Evolutionary conservation across 2,888 invertebrate species (phyloP).

Genomic region (Chironomus riparius): DNA sequence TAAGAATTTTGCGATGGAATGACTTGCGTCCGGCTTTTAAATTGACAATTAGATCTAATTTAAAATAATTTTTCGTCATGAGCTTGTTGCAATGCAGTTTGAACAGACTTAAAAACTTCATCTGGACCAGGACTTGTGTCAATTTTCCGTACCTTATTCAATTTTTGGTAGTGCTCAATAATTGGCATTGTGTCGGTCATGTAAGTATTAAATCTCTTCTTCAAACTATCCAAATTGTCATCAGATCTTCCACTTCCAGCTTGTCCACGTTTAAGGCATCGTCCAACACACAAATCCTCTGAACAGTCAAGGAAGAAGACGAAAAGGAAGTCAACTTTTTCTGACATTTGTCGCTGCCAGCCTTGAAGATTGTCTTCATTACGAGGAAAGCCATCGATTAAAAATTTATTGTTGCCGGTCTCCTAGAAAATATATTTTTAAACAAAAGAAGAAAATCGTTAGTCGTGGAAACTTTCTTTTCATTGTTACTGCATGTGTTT

Average conservation of each 20-base stretch:
- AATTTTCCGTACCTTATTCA: constrained; percentile 63
- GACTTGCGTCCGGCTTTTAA: too few species aligned
- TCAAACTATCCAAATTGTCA: constrained; percentile 82
- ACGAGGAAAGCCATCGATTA: constrained; percentile 97
- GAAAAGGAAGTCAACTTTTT: constrained; percentile 73
- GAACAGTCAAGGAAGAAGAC: constrained; percentile 89
- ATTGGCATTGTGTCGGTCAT: constrained; percentile 82
- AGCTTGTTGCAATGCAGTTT: constrained; percentile 34
- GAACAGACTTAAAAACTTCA: constrained; percentile 55
- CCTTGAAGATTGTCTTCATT: constrained; percentile 95
- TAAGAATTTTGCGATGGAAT: too few species aligned
- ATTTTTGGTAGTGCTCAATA: constrained; percentile 65
- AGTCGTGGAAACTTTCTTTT: too few species aligned
- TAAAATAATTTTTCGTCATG: background rate
- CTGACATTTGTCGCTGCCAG: constrained; percentile 77
- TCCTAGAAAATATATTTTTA: constrained; percentile 39
- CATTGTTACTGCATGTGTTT: background rate
- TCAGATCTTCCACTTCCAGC: constrained; percentile 87
- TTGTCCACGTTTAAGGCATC: constrained; percentile 80
- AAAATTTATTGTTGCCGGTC: constrained; percentile 62
- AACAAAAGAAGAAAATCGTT: background rate
- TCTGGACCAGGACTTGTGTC: constrained; percentile 60
- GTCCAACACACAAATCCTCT: constrained; percentile 68
- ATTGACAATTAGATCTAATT: background rate
- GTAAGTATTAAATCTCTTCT: constrained; percentile 81